Conservation (phyloP, 2,888 invertebrate species). For the Acrobasis consociella region DNA sequence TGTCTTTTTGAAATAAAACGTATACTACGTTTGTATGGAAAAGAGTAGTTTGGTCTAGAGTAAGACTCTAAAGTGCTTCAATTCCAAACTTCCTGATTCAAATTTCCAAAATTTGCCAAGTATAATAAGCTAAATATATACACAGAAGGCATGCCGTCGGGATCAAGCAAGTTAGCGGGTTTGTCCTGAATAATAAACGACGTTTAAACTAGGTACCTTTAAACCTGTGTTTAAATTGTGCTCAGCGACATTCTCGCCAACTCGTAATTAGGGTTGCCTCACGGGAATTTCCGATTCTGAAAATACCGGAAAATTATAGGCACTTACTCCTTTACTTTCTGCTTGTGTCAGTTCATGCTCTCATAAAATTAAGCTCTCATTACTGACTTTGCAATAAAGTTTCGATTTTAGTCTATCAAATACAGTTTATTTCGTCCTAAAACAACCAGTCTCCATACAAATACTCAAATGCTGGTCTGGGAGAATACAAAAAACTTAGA, state of each 20-base stretch:
- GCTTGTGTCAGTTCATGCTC: too few relatives aligned
- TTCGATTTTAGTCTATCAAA: too few relatives aligned
- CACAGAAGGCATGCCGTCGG: neutral
- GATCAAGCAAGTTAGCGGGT: neutral
- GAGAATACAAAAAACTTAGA: too few relatives aligned
- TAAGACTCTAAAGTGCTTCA: too few relatives aligned
- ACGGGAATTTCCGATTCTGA: neutral
- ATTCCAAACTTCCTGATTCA: neutral
- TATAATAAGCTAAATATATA: neutral
- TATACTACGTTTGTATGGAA: too few relatives aligned
- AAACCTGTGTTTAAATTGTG: constrained; percentile 7
- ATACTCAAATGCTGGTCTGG: too few relatives aligned
- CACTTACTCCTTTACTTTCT: neutral
- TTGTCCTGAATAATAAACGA: constrained; percentile 1
- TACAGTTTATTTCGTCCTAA: too few relatives aligned
- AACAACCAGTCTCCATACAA: too few relatives aligned
- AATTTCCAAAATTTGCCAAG: neutral
- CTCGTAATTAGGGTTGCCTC: neutral
- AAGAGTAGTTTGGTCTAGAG: too few relatives aligned
- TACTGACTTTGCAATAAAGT: too few relatives aligned
- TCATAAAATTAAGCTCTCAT: too few relatives aligned
- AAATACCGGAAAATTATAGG: neutral
- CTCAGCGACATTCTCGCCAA: constrained; percentile 3
- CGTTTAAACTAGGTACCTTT: neutral
- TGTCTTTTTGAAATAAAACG: too few relatives aligned